A percentile compares a stretch with the other conserved stretches of the same genome.
Conservation (phyloP, 2,888 invertebrate species). For the Phaedon cochleariae region DNA sequence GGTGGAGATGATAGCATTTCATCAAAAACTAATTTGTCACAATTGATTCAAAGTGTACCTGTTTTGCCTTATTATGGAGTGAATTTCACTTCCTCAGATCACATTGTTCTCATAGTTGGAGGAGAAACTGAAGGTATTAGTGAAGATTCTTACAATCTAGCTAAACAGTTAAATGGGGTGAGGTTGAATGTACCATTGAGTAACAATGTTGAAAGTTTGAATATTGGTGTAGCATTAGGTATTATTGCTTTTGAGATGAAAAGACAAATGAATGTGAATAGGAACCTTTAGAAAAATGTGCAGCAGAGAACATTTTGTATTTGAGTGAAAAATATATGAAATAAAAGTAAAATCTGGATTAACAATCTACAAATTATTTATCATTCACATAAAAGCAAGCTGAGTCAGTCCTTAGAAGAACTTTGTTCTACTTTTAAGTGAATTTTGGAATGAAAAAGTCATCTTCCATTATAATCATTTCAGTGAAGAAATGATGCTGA, state of each 20-base stretch:
- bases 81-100: constrained; percentile 65
- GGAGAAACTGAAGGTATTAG: constrained; percentile 93
- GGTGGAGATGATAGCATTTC: not conserved
- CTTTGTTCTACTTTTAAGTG: too few relatives aligned
- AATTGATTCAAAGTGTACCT: constrained; percentile 33
- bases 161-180: constrained; percentile 67
- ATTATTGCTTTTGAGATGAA: constrained; percentile 86
- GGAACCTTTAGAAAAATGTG: too few relatives aligned
- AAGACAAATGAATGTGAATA: constrained; percentile 64
- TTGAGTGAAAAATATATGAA: too few relatives aligned
- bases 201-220: constrained; percentile 83
- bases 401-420: too few relatives aligned
- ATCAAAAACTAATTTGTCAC: constrained; percentile 11
- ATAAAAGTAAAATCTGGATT: too few relatives aligned
- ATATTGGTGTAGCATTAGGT: constrained; percentile 83
- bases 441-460: too few relatives aligned
- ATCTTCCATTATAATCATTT: too few relatives aligned
- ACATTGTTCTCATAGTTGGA: constrained; percentile 79
- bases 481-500: too few relatives aligned
- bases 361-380: too few relatives aligned
- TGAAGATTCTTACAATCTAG: constrained; percentile 72
- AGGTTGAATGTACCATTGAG: constrained; percentile 82
- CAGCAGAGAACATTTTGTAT: too few relatives aligned
- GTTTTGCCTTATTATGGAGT: constrained; percentile 69
- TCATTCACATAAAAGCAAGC: too few relatives aligned